Evolutionary conservation across 2,113 vertebrate species (phyloP).

Genomic region (Uria lomvia): DNA sequence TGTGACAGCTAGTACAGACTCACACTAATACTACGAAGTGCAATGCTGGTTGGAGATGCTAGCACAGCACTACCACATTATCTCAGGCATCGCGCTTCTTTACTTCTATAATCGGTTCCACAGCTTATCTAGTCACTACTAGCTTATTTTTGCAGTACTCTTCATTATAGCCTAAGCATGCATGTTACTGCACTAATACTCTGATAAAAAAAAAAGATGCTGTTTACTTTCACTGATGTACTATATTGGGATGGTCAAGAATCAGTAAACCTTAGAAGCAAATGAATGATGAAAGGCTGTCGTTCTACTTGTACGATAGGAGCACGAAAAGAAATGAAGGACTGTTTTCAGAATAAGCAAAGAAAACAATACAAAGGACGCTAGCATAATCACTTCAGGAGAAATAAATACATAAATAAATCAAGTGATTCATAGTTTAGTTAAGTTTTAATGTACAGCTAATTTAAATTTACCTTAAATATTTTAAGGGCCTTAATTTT

Average conservation of each 20-base stretch:
- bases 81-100: not conserved
- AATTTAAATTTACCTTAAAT: constrained; percentile 70
- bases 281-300: not conserved
- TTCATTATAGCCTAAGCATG: not conserved
- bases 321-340: not conserved
- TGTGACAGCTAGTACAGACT: not conserved
- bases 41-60: not conserved
- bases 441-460: not conserved
- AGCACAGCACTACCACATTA: not conserved
- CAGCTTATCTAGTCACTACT: not conserved
- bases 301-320: not conserved
- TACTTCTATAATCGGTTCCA: not conserved
- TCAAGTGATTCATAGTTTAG: not conserved
- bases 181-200: not conserved
- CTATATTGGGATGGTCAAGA: not conserved
- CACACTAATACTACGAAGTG: not conserved
- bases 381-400: not conserved
- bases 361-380: not conserved
- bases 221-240: not conserved
- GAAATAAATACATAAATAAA: not conserved
- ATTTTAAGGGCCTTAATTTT: constrained; percentile 79
- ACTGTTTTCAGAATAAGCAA: not conserved
- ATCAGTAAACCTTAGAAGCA: not conserved
- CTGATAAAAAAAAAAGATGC: not conserved
- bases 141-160: not conserved